Conservation (phyloP, 2,113 vertebrate genomes). For the Myrmecophaga tridactyla region DNA sequence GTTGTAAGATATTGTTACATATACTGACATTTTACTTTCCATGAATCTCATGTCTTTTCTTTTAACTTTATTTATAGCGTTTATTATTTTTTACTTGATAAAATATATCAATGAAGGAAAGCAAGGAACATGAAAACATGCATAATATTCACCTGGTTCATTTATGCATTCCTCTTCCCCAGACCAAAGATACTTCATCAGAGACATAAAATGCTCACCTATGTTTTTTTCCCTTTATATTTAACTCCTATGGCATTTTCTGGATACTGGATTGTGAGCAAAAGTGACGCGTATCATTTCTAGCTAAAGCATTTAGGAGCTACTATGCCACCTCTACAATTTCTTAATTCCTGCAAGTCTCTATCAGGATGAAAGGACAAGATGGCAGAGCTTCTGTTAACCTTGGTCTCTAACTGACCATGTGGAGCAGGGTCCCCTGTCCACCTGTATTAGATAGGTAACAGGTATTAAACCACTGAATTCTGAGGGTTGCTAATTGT, state of each 20-base stretch:
- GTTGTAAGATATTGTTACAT: not conserved
- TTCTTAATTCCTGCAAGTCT: not conserved
- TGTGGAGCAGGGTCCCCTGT: not conserved
- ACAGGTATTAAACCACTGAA: not conserved
- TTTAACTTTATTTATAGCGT: not conserved
- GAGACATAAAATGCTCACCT: not conserved
- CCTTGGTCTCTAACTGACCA: not conserved
- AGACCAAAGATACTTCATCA: not conserved
- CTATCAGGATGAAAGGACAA: not conserved
- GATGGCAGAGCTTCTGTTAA: not conserved
- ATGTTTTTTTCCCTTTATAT: not conserved
- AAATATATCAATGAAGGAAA: not conserved
- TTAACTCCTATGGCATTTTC: not conserved
- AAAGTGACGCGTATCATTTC: not conserved
- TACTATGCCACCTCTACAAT: not conserved
- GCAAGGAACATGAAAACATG: not conserved
- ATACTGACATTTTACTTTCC: not conserved
- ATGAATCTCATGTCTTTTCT: not conserved
- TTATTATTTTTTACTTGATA: not conserved
- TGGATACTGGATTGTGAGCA: not conserved
- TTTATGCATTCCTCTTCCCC: not conserved
- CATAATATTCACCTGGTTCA: not conserved
- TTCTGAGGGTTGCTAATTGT: not conserved
- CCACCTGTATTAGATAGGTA: not conserved
- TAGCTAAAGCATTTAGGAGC: not conserved